These are phyloP conservation scores for Pseudomyrmex gracilis DNA, from an alignment of 1,140 invertebrate genomes.

Conservation along the genomic window DNA sequence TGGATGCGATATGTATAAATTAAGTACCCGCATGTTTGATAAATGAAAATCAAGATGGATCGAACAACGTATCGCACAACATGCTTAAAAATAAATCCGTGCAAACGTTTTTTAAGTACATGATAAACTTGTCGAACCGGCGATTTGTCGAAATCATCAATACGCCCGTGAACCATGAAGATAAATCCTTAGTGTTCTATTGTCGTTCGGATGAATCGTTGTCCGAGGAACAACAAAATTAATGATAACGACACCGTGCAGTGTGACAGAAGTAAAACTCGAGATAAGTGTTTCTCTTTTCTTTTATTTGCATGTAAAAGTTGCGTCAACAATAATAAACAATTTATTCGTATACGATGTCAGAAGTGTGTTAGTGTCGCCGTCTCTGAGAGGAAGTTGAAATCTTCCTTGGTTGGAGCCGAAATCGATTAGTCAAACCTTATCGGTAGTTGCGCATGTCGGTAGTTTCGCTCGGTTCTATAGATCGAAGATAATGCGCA, in stretches of 20 bases:
- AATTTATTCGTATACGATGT: background rate
- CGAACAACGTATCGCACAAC: no score
- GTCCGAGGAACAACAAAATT: background rate
- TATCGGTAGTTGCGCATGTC: background rate
- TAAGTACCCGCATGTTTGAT: background rate
- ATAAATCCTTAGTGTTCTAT: slow-evolving; percentile 66
- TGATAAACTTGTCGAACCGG: slow-evolving; percentile 64
- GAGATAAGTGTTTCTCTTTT: background rate
- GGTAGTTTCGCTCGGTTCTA: background rate
- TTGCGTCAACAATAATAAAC: background rate
- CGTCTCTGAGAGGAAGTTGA: background rate
- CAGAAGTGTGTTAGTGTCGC: background rate
- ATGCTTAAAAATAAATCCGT: slow-evolving; percentile 55
- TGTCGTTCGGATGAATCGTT: slow-evolving; percentile 31
- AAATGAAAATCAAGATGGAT: no score
- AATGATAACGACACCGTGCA: background rate
- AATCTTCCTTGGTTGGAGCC: background rate
- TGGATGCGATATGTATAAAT: background rate
- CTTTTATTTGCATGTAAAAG: background rate
- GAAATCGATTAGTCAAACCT: slow-evolving; percentile 4
- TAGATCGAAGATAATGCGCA: no score
- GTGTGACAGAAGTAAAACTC: background rate
- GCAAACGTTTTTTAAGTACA: slow-evolving; percentile 69
- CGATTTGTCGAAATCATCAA: slow-evolving; percentile 68
- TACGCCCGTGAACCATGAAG: slow-evolving; percentile 53